Base-by-base conservation (phyloP, 2,113 vertebrate genomes). In the Triplophysa siluroides region DNA sequence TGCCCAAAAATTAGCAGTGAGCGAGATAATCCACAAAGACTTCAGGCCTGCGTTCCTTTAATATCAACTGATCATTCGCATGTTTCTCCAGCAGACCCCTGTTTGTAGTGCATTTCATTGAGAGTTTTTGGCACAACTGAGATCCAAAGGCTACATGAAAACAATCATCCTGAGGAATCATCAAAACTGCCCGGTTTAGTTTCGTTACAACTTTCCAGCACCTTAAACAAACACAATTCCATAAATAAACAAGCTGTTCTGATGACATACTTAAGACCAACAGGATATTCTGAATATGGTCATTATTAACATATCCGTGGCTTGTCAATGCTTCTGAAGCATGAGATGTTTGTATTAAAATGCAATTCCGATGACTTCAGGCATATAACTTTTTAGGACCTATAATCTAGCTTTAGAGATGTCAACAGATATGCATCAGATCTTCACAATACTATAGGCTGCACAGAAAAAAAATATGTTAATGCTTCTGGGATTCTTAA, bases 81-180 rank as follows among this genome's bases (percentile, higher is more conserved):
- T 86, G 86, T 88, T 89, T 85, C 79, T 83, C 80, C 71, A 78
- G 83, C 80, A 82, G 81, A 79, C 69, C 83, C 78, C 45, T 66
- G 54, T 78, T 81, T 80, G 78, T 64, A 85, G 77, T 82, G 85
- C 54, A 81, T 58, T 78, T 29, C 84, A 71, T 81, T 79, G 77
- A 80, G 83, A 88, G 83, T 87, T 90, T 90, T 91, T 91, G 91
- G 90, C 89, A 92, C 90, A 88, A 89, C 87, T 87, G 84, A 81
- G 89, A 90, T 81, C 86, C 81, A 84, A 84, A 77, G 82, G 86
- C 70, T 81, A 79, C 78, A 83, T 52, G 67, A 85, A 87, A 88
- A 88, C 79, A 86, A 88, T 91, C 87, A 92, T 91, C 90, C 87
- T 90, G 41, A 88, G 87, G 68, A 87, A 82, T 91, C 71, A 90